A percentile compares a stretch with the other conserved stretches of the same genome.
These are phyloP conservation scores for Megalurothrips usitatus DNA, from an alignment of 2,888 invertebrate genomes.

Conservation along the genomic window DNA sequence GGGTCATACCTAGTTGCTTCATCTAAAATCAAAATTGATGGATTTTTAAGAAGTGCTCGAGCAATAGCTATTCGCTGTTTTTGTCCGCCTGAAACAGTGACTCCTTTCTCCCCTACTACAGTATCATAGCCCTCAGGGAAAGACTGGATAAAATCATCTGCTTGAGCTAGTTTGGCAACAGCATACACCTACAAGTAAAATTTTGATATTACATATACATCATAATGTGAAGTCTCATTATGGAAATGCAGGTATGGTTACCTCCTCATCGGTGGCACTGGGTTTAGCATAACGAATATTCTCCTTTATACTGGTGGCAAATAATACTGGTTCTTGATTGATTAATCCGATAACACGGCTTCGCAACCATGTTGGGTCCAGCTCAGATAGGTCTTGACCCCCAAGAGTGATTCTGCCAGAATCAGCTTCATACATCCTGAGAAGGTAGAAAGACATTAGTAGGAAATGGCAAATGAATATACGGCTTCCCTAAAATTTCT, in stretches of 20 bases:
- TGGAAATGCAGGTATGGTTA: conserved; percentile 42
- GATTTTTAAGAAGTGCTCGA: conserved; percentile 85
- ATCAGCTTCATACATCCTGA: conserved; percentile 76
- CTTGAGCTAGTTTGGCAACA: conserved; percentile 84
- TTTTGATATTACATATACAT: neutral
- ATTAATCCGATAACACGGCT: conserved; percentile 80
- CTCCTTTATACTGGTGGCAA: conserved; percentile 85
- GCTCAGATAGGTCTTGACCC: conserved; percentile 60
- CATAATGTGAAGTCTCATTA: neutral
- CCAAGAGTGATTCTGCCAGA: conserved; percentile 70
- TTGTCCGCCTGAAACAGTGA: conserved; percentile 91
- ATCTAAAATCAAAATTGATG: conserved; percentile 80
- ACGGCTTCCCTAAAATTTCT: neutral
- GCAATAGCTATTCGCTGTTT: conserved; percentile 94
- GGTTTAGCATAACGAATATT: conserved; percentile 88
- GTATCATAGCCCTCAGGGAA: conserved; percentile 85
- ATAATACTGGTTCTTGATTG: conserved; percentile 89
- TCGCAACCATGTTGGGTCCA: conserved; percentile 82
- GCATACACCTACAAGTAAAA: conserved; percentile 43
- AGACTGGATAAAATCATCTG: conserved; percentile 76
- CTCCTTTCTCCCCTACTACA: conserved; percentile 82
- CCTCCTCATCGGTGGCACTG: conserved; percentile 64
- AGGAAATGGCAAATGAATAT: conserved; percentile 10
- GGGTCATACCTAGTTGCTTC: conserved; percentile 81
- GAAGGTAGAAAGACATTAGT: conserved; percentile 35